These are phyloP conservation scores for Dendrocopos noguchii DNA, from an alignment of 2,113 vertebrate genomes.

Conservation along the genomic window DNA sequence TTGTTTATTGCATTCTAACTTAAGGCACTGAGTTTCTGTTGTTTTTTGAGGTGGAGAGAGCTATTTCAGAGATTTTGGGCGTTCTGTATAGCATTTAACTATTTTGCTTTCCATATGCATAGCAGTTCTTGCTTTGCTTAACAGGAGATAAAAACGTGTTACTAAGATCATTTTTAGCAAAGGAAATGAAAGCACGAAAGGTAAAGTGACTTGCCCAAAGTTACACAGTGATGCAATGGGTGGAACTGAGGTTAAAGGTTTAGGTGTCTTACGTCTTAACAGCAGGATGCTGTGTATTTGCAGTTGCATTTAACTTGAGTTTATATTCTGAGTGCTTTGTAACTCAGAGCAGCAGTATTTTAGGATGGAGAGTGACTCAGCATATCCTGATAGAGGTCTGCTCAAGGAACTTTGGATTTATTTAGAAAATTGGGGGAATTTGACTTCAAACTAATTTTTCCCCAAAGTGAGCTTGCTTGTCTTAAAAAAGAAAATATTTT, in stretches of 20 bases:
- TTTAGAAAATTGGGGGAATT: background rate
- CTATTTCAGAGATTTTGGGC: background rate
- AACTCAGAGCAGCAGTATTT: background rate
- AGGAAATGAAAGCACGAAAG: background rate
- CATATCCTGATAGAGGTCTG: slow-evolving; percentile 34
- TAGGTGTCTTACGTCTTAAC: background rate
- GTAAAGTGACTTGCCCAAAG: background rate
- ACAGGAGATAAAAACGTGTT: background rate
- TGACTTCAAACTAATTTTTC: fast-evolving
- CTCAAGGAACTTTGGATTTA: background rate
- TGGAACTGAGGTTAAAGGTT: background rate
- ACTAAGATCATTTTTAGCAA: background rate
- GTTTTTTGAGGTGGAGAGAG: background rate
- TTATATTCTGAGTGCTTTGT: background rate
- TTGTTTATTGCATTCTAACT: background rate
- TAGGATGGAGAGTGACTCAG: slow-evolving; percentile 55
- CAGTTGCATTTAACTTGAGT: slow-evolving; percentile 10
- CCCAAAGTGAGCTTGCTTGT: background rate
- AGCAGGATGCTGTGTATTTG: background rate
- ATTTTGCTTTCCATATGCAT: background rate
- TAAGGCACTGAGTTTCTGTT: fast-evolving
- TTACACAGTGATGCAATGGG: background rate
- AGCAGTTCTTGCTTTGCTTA: background rate
- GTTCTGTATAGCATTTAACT: background rate
- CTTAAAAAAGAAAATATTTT: background rate